These are phyloP conservation scores for Pocillopora meandrina DNA, from an alignment of 92 coral and sea anemone genomes.

Conservation along the genomic window DNA sequence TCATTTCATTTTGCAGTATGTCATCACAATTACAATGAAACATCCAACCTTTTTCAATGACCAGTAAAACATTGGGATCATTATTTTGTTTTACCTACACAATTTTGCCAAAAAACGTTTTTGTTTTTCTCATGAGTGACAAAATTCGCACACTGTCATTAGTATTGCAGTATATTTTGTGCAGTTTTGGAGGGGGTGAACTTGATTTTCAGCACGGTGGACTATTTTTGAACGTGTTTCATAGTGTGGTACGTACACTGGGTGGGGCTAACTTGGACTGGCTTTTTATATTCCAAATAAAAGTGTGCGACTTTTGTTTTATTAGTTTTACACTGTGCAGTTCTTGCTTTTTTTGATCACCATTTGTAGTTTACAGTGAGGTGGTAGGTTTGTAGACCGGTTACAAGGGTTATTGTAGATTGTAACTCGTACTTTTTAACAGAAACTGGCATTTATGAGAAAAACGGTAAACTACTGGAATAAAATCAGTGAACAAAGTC, in stretches of 20 bases:
- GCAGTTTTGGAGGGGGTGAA: not conserved
- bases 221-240: not conserved
- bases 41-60: not conserved
- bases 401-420: not conserved
- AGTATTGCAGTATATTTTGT: not conserved
- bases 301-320: constrained; percentile 6
- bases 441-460: constrained; percentile 40
- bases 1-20: not conserved
- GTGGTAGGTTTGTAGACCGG: constrained; percentile 14
- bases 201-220: not conserved
- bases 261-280: not conserved
- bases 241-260: not conserved
- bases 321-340: not conserved
- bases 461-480: constrained; percentile 29
- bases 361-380: not conserved
- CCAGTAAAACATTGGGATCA: not conserved
- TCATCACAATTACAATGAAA: not conserved
- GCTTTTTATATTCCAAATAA: not conserved
- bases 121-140: not conserved
- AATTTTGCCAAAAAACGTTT: not conserved
- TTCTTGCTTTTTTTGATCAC: not conserved
- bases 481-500: constrained; percentile 19
- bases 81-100: not conserved
- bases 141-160: not conserved
- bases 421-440: constrained; percentile 26